phyloP scores from a whole-genome alignment of 2,113 vertebrate genomes.

The Cacatua alba region DNA sequence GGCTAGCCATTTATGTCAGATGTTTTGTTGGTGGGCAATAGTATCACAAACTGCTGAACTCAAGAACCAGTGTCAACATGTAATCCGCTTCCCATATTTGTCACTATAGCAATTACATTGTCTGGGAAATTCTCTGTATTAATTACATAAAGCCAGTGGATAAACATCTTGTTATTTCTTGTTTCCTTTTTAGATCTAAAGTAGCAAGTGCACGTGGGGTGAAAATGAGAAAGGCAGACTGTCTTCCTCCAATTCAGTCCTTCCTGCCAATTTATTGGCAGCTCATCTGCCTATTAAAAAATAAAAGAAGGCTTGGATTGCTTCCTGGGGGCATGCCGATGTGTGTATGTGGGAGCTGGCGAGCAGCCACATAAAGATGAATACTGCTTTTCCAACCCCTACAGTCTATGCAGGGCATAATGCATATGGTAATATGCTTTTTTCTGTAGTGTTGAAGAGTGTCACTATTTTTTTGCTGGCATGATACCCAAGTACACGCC shows the following conservation, averaged over 20 bases:
- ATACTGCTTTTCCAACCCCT: neutral
- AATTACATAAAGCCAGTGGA: neutral
- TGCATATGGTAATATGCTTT: neutral
- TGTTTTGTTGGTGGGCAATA: neutral
- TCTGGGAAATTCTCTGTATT: neutral
- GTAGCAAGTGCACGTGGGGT: neutral
- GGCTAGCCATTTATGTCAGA: neutral
- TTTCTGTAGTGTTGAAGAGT: neutral
- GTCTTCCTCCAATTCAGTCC: neutral
- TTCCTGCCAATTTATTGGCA: neutral
- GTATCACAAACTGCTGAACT: neutral
- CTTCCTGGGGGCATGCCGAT: neutral
- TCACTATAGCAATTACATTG: neutral
- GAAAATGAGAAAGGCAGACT: neutral
- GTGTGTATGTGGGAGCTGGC: neutral
- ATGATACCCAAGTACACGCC: neutral
- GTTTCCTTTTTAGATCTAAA: neutral
- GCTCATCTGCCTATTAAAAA: neutral
- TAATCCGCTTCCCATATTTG: neutral
- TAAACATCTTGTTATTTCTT: neutral
- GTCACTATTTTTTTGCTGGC: neutral
- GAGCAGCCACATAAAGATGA: neutral
- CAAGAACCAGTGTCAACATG: neutral
- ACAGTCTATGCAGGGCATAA: neutral
- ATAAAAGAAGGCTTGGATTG: neutral